phyloP scores from a whole-genome alignment of 2,888 invertebrate genomes.

The Agrotis puta region DNA sequence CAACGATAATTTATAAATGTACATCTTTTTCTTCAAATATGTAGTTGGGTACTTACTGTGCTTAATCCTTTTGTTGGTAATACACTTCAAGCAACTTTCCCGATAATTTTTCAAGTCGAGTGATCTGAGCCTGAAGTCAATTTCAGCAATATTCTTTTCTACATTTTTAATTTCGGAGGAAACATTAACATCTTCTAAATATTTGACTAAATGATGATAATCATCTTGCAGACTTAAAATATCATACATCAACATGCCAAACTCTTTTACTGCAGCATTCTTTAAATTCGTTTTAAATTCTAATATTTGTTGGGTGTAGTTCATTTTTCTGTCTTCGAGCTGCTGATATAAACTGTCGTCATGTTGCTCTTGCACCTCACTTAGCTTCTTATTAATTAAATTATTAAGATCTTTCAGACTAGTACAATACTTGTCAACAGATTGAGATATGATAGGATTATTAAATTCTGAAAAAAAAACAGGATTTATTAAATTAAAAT shows the following conservation, averaged over 20 bases:
- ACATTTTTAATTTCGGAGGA: slow-evolving; percentile 10
- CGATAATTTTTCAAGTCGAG: slow-evolving; percentile 64
- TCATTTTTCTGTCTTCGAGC: slow-evolving; percentile 38
- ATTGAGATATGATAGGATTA: not conserved
- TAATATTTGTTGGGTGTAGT: slow-evolving; percentile 52
- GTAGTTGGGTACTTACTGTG: slow-evolving; percentile 27
- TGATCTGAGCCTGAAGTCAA: slow-evolving; percentile 32
- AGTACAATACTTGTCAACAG: slow-evolving; percentile 62
- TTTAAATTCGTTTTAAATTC: slow-evolving; percentile 65
- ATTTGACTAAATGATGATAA: slow-evolving; percentile 65
- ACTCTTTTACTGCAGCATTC: slow-evolving; percentile 67
- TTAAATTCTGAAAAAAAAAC: slow-evolving; percentile 29
- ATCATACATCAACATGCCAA: slow-evolving; percentile 73
- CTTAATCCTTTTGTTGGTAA: slow-evolving; percentile 8
- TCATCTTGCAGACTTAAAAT: slow-evolving; percentile 73
- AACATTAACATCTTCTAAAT: slow-evolving; percentile 37
- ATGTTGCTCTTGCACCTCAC: slow-evolving; percentile 34
- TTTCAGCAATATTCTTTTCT: slow-evolving; percentile 25
- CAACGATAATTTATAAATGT: no score
- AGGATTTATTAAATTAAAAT: not conserved
- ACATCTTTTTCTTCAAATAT: no score
- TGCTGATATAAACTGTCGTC: not conserved
- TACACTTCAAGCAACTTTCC: slow-evolving; percentile 66
- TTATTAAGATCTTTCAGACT: slow-evolving; percentile 63
- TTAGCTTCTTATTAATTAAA: slow-evolving; percentile 56